A percentile compares a stretch with the other conserved stretches of the same genome.
phyloP scores from a whole-genome alignment of 1,140 invertebrate genomes.

The Trypoxylus dichotomus region DNA sequence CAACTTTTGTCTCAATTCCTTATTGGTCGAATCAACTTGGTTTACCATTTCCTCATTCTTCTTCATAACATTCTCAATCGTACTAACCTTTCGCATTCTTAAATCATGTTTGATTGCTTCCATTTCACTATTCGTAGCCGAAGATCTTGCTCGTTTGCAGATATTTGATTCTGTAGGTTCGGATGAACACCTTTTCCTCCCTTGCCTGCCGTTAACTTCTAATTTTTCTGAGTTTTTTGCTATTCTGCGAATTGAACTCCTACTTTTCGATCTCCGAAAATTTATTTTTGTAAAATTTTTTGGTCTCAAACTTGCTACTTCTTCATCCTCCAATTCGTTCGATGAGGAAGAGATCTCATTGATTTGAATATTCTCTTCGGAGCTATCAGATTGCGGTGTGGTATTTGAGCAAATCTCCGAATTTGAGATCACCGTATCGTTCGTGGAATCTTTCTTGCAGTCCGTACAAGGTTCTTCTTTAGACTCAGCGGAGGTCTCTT shows the following conservation, averaged over 20 bases:
- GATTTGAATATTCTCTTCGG: conserved; percentile 59
- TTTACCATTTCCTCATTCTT: conserved; percentile 7
- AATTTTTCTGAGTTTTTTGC: background rate
- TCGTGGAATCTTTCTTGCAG: conserved; percentile 28
- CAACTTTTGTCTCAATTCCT: background rate
- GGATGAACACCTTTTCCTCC: background rate
- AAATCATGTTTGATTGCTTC: background rate
- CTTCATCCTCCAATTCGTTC: conserved; percentile 36
- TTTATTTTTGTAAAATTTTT: background rate
- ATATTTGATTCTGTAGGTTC: background rate
- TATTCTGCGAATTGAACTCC: background rate
- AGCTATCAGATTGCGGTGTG: background rate
- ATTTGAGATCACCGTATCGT: background rate
- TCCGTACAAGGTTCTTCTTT: background rate
- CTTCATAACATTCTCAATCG: background rate
- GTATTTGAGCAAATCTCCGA: background rate
- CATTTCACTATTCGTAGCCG: background rate
- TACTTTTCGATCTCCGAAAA: background rate
- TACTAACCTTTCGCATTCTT: background rate
- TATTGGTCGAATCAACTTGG: conserved; percentile 8
- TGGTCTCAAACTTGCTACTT: background rate
- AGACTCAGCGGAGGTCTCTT: background rate
- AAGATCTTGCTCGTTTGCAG: background rate
- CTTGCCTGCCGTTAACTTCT: background rate
- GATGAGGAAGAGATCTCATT: conserved; percentile 63